A percentile compares a stretch with the other conserved stretches of the same genome.
phyloP scores from a whole-genome alignment of 2,888 invertebrate species.

The Drosophila mercatorum region DNA sequence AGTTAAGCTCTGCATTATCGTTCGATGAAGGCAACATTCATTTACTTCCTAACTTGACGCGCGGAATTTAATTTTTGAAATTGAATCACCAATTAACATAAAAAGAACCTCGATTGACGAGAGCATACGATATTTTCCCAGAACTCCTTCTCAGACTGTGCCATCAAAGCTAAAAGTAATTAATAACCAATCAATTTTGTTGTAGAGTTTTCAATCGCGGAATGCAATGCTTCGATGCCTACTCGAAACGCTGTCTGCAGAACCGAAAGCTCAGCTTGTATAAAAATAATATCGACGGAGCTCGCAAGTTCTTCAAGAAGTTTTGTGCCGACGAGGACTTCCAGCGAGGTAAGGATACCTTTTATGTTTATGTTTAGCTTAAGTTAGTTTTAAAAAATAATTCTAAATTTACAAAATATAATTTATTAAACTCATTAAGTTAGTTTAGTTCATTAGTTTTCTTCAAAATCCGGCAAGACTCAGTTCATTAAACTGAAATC shows the following conservation, averaged over 20 bases:
- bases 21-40: neutral
- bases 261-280: constrained; percentile 75
- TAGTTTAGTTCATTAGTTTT: no score
- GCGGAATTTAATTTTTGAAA: neutral
- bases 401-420: no score
- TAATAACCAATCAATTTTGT: constrained; percentile 12
- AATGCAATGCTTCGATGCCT: constrained; percentile 83
- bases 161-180: neutral
- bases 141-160: neutral
- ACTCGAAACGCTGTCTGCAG: constrained; percentile 81
- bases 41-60: neutral
- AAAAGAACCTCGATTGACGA: neutral
- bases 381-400: no score
- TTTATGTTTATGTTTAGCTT: no score
- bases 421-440: no score
- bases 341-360: constrained; percentile 74
- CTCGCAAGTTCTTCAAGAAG: constrained; percentile 81
- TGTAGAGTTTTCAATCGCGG: constrained; percentile 83
- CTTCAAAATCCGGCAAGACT: no score
- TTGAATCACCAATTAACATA: constrained; percentile 41
- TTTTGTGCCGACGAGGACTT: constrained; percentile 82
- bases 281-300: constrained; percentile 83
- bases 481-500: no score
- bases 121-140: neutral
- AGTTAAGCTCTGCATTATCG: neutral